A percentile compares a stretch with the other conserved stretches of the same genome.
Evolutionary conservation across 2,797 vertebrate genomes (phyloP).

Genomic region (Petrocephalus sullivani): DNA sequence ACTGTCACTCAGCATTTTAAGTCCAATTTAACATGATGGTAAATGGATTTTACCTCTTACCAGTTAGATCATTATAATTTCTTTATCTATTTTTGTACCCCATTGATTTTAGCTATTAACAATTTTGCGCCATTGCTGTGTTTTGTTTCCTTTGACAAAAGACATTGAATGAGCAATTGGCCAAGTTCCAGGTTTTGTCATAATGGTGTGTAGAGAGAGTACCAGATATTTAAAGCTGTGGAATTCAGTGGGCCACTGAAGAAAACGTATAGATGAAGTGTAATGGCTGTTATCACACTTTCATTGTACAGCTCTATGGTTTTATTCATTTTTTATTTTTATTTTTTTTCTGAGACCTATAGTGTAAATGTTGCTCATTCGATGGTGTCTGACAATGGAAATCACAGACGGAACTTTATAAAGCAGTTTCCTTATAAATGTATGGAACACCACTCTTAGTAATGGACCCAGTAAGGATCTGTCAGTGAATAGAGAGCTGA

Average conservation of each 20-base stretch:
- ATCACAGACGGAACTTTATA: background rate
- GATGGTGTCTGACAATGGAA: background rate
- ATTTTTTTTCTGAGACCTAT: background rate
- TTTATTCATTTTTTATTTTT: background rate
- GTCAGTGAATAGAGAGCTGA: background rate
- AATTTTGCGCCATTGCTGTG: background rate
- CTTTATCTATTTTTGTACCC: background rate
- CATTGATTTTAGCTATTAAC: background rate
- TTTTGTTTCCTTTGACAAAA: background rate
- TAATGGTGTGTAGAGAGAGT: background rate
- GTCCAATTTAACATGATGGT: background rate
- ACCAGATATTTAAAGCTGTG: background rate
- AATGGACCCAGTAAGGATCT: background rate
- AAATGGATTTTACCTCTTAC: background rate
- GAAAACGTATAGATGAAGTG: background rate
- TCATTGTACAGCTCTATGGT: background rate
- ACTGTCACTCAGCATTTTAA: background rate
- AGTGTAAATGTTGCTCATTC: background rate
- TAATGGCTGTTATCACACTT: background rate
- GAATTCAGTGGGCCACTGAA: background rate
- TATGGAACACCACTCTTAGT: background rate
- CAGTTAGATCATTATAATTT: background rate
- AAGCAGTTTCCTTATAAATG: background rate
- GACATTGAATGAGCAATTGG: background rate
- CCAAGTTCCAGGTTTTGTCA: background rate